Base-by-base conservation (phyloP, 2,113 vertebrate genomes). In the Fukomys damarensis region DNA sequence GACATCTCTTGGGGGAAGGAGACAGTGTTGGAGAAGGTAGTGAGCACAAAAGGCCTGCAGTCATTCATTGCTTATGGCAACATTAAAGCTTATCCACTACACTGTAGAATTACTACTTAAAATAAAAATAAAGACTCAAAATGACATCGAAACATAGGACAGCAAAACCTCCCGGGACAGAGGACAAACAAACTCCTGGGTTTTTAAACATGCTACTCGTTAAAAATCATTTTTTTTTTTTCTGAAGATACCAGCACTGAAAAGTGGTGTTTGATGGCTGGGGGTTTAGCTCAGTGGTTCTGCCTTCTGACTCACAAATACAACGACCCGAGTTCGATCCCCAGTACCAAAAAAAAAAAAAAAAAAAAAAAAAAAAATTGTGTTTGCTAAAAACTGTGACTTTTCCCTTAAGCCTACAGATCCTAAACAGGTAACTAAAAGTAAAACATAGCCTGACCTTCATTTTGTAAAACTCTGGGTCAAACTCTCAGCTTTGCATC, bases 41-140 rank as follows among this genome's bases (percentile, higher is more conserved):
- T 4, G 35, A 80, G 30, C 14, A n/a, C 11, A n/a, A 93, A 63
- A 30, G 22, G 16, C 3, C 35, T 63, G 3, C 32, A 38, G 2
- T 70, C 82, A 2, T 32, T 59, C 5, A 43, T 72, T 92, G 43
- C 13, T 61, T 77, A 43, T 65, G 76, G 13, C n/a, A 38, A 28
- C n/a, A 49, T 66, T 66, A 77, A 85, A 87, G 3, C 20, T 38
- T 43, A 35, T 22, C 13, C 74, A 43, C 20, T 20, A 16, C n/a
- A 54, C 38, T 63, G 22, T 76, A 41, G 61, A 91, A 68, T 83
- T 65, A 68, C 19, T 79, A 38, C n/a, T 94, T 80, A 63, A 92
- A 86, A 91, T 88, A 43, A 91, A 79, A 59, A 91, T 80, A 61
- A 84, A 86, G 30, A 65, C 52, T 94, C 68, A 56, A 24, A 85